Conservation (phyloP, 2,113 vertebrate genomes). For the Ceratotherium simum region DNA sequence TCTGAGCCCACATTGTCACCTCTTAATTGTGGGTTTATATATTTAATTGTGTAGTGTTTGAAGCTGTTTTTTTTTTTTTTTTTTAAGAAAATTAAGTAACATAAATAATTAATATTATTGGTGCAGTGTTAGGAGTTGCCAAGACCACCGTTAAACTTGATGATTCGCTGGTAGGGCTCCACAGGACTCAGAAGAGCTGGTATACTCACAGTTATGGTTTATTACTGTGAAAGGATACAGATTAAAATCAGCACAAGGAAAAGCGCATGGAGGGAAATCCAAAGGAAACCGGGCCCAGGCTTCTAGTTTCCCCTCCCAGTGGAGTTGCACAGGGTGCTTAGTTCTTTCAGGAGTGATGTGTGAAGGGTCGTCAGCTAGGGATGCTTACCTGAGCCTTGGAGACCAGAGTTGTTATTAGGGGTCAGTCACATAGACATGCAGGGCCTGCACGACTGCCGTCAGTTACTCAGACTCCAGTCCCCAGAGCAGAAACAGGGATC, state of each 20-base stretch:
- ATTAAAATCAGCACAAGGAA: neutral
- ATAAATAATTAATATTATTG: neutral
- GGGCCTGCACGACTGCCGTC: neutral
- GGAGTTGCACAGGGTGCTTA: neutral
- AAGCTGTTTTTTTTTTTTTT: neutral
- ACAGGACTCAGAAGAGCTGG: neutral
- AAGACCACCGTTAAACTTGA: neutral
- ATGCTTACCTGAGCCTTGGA: neutral
- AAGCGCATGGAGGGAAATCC: neutral
- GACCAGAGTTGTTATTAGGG: neutral
- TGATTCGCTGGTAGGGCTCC: neutral
- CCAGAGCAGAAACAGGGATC: neutral
- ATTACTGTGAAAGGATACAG: neutral
- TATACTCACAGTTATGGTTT: neutral
- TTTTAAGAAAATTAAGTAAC: neutral
- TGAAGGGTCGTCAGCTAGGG: neutral
- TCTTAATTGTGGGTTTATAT: neutral
- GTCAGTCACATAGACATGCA: neutral
- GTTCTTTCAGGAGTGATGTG: neutral
- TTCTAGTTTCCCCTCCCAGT: neutral
- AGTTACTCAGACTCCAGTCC: neutral
- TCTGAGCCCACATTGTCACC: neutral
- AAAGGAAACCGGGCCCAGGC: neutral
- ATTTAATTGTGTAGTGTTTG: neutral
- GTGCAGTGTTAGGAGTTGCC: neutral